Conservation (phyloP, 2,797 vertebrate genomes). For the Morelia viridis region DNA sequence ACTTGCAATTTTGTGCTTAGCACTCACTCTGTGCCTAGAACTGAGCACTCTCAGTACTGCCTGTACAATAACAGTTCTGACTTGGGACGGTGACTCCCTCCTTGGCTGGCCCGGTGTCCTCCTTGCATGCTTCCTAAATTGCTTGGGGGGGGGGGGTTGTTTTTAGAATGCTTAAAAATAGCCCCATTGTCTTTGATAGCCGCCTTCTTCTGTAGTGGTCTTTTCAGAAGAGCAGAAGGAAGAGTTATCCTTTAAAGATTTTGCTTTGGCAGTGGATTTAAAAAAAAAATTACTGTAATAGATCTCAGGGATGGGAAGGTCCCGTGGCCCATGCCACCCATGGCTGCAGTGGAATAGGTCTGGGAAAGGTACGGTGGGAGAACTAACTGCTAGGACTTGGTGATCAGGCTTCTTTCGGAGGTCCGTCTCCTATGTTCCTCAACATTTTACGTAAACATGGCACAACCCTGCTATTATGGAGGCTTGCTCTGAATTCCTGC, state of each 20-base stretch:
- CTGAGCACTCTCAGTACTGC: not conserved
- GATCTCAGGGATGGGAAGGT: not conserved
- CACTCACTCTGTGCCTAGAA: not conserved
- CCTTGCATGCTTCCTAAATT: not conserved
- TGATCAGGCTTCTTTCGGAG: slow-evolving; percentile 10
- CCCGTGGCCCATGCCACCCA: not conserved
- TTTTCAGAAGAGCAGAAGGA: not conserved
- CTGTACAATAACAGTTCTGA: not conserved
- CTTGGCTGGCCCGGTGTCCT: not conserved
- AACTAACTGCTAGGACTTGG: not conserved
- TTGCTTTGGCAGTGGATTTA: not conserved
- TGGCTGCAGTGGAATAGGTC: not conserved
- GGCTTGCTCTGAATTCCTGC: slow-evolving; percentile 19
- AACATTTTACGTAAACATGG: slow-evolving; percentile 44
- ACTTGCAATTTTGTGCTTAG: not conserved
- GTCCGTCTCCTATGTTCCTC: slow-evolving; percentile 36
- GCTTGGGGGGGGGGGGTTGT: not conserved
- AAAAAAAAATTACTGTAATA: not conserved
- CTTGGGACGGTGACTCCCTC: not conserved
- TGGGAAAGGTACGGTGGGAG: not conserved
- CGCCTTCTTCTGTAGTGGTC: not conserved
- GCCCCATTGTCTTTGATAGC: slow-evolving; percentile 20
- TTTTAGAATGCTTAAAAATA: slow-evolving; percentile 24
- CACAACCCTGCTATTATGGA: slow-evolving; percentile 7
- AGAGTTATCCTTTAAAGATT: not conserved